Conservation (phyloP, 2,797 vertebrate species). For the Gymnothorax reevesii region DNA sequence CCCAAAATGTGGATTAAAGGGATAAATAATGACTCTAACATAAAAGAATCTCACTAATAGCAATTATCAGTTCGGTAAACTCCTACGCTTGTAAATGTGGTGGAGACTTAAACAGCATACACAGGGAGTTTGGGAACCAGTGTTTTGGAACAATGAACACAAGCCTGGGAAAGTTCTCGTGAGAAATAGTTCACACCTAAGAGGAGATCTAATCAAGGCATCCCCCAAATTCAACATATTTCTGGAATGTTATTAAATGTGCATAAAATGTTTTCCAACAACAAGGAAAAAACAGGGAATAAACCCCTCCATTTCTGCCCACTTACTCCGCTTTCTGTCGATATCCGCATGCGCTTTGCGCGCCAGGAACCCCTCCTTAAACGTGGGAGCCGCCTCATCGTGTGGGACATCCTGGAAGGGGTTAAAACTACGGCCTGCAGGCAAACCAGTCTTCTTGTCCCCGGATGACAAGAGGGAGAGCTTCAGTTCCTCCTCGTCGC, state of each 20-base stretch:
- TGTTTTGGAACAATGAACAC: background rate
- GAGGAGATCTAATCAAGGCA: background rate
- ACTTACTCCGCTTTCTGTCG: conserved; percentile 91
- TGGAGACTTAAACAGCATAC: no score
- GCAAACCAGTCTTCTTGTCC: conserved; percentile 40
- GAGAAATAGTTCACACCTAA: background rate
- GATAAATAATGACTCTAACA: no score
- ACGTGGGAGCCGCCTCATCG: conserved; percentile 72
- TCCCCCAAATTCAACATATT: background rate
- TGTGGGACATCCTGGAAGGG: conserved; percentile 79
- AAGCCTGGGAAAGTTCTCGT: background rate
- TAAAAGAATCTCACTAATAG: no score
- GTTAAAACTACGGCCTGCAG: conserved; percentile 73
- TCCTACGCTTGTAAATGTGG: no score
- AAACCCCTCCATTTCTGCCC: background rate
- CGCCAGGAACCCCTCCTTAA: conserved; percentile 82
- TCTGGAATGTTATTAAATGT: no score
- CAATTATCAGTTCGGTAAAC: no score
- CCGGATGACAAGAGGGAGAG: conserved; percentile 55
- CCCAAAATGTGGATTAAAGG: no score
- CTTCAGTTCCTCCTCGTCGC: conserved; percentile 75
- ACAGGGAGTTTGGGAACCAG: no score
- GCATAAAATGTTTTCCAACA: background rate
- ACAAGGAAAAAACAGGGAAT: background rate
- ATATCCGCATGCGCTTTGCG: conserved; percentile 87